Evolutionary conservation across 2,888 invertebrate species (phyloP), one percentile per base, ranked within the genome.

Genomic region (Melanostoma scalare): DNA sequence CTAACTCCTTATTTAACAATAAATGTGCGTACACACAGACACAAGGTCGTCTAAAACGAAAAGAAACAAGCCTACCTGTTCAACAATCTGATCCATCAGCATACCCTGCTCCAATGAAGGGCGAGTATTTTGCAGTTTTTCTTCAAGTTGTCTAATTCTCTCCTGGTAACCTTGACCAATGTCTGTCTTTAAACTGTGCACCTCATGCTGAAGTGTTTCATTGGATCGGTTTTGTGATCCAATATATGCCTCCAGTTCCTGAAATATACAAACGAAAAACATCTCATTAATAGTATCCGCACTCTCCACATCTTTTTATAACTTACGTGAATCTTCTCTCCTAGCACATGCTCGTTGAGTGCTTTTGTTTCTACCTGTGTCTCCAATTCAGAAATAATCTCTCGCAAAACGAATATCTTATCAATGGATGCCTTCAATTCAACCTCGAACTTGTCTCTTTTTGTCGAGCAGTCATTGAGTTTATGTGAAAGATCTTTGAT

Each of bases 331-430:
- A 90, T 85, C 85, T 91, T 92, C 89, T 95, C 94, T 86, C 92
- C 92, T 75, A 94, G 90, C 42, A 95, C 92, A 69, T 94, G 93
- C 88, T 96, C 96, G 56, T 93, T 93, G 0, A 92, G 90, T 0
- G 92, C 92, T 88, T 95, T 95, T 8, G 92, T 92, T 88, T 96
- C 95, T 0, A 96, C 91, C 88, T 97, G 96, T 0, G 92, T 92
- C 89, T 97, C 97, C 48, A 96, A 90, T 86, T 95, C 95, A 0
- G 93, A 92, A 67, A 97, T 95, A 67, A 96, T 95, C 76, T 97
- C 96, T 40, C 96, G 92, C 10, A 97, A 92, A 8, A 95, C 92
- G 87, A 92, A 92, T 31, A 96, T 94, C 90, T 96, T 96, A 68
- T 96, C 95, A 38, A 95, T 93, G 0, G 95, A 94, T n/a, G 94